Percentiles rank a stretch among this genome's conserved stretches.
These are phyloP conservation scores for Diabrotica balteata DNA, from an alignment of 2,888 invertebrate species.

Conservation along the genomic window DNA sequence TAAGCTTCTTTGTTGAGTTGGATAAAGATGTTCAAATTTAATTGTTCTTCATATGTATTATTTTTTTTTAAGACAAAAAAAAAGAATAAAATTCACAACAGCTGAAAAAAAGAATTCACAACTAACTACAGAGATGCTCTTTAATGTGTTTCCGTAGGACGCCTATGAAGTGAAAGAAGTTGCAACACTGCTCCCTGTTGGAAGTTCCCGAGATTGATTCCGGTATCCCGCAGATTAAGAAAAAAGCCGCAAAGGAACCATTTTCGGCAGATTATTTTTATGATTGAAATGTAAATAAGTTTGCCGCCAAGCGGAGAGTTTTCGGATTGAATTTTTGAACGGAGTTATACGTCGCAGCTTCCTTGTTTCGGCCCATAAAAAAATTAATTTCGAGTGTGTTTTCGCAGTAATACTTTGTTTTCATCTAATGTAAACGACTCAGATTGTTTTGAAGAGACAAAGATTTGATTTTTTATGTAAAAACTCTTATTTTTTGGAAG, in stretches of 20 bases:
- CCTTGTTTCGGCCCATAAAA: constrained; percentile 10
- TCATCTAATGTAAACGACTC: not conserved
- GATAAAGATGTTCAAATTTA: too few species aligned
- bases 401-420: constrained; percentile 4
- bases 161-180: not conserved
- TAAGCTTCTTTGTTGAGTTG: too few species aligned
- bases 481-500: too few species aligned
- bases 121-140: too few species aligned
- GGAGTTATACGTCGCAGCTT: not conserved
- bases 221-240: constrained; percentile 39
- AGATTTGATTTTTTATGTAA: too few species aligned
- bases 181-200: constrained; percentile 17
- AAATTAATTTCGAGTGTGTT: constrained; percentile 12
- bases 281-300: constrained; percentile 44
- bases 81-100: too few species aligned
- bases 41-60: too few species aligned
- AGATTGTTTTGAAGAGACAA: too few species aligned
- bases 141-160: too few species aligned
- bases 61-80: too few species aligned
- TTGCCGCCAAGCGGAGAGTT: constrained; percentile 10
- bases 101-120: too few species aligned
- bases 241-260: constrained; percentile 30
- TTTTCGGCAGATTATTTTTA: constrained; percentile 41
- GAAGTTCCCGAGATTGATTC: constrained; percentile 40
- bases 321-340: constrained; percentile 1